Evolutionary conservation across 2,797 vertebrate genomes (phyloP).

Genomic region (Lacerta bilineata): DNA sequence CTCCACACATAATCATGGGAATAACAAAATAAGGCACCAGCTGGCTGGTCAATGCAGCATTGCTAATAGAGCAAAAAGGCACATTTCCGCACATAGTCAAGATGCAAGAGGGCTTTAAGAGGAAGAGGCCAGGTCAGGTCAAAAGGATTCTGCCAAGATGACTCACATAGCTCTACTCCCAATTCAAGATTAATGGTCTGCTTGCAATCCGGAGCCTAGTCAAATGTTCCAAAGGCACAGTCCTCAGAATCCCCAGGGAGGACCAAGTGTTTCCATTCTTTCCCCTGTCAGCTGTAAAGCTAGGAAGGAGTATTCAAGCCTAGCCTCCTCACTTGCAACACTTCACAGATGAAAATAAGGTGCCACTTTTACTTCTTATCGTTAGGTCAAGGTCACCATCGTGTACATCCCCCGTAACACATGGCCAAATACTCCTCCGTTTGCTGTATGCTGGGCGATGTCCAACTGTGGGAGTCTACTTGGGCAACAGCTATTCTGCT

Average conservation of each 20-base stretch:
- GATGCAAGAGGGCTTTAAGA: background rate
- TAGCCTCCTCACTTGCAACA: background rate
- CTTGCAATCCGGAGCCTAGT: background rate
- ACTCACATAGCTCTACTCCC: background rate
- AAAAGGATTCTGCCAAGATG: background rate
- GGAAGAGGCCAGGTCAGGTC: background rate
- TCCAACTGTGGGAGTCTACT: too few species aligned
- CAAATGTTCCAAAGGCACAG: background rate
- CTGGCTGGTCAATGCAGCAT: background rate
- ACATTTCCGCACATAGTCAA: background rate
- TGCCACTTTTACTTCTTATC: background rate
- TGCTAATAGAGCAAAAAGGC: background rate
- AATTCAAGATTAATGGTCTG: background rate
- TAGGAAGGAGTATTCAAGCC: background rate
- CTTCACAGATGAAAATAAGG: background rate
- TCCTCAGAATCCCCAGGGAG: background rate
- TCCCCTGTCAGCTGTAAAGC: background rate
- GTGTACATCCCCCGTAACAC: background rate
- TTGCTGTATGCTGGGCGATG: background rate
- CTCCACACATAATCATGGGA: background rate
- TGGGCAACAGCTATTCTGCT: too few species aligned
- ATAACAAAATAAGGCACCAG: background rate
- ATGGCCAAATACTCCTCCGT: background rate
- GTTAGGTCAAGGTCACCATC: background rate
- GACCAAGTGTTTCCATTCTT: background rate